Conservation (phyloP, 2,888 invertebrate species). For the Xanthia icteritia region DNA sequence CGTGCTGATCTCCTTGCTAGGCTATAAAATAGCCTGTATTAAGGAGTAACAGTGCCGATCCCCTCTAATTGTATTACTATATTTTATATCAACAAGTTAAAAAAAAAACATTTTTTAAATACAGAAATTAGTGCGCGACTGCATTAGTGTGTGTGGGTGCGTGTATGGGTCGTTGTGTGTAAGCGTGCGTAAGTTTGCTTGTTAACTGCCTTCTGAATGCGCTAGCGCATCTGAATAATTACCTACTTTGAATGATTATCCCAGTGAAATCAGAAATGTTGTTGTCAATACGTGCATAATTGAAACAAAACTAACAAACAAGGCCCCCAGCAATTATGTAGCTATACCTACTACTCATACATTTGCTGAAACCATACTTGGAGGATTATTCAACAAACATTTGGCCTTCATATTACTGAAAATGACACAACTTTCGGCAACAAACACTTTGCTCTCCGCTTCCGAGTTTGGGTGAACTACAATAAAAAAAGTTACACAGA, state of each 20-base stretch:
- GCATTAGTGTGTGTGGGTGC: no score
- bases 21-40: no score
- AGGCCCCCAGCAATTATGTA: neutral
- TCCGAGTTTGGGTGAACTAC: slow-evolving; percentile 35
- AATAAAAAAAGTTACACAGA: slow-evolving; percentile 55
- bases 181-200: no score
- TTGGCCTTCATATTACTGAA: slow-evolving; percentile 33
- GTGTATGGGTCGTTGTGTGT: no score
- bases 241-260: neutral
- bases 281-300: neutral
- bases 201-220: slow-evolving; percentile 8
- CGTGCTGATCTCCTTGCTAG: no score
- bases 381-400: slow-evolving; percentile 12
- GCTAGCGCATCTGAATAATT: neutral
- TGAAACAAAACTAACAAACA: neutral
- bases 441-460: slow-evolving; percentile 29
- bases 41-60: no score
- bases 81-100: no score
- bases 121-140: no score
- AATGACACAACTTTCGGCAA: slow-evolving; percentile 35
- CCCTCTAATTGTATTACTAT: no score
- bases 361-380: neutral
- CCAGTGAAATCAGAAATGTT: neutral
- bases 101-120: no score
- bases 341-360: neutral